Conservation (phyloP, 1,140 invertebrate genomes). For the Bombus huntii region DNA sequence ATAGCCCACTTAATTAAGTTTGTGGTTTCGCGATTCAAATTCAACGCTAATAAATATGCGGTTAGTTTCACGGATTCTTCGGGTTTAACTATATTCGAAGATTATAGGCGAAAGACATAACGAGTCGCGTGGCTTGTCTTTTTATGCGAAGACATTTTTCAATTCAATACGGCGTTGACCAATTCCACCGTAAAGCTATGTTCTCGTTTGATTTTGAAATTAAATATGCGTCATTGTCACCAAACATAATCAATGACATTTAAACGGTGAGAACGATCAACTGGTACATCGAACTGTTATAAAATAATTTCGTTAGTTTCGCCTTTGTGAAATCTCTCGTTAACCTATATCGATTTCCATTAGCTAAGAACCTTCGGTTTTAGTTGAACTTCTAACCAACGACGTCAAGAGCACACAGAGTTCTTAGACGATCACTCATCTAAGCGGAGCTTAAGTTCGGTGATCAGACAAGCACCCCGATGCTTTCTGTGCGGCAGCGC, state of each 20-base stretch:
- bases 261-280: neutral
- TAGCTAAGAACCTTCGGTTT: neutral
- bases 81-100: no score
- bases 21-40: neutral
- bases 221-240: no score
- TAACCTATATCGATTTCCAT: neutral
- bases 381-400: neutral
- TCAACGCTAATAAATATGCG: neutral
- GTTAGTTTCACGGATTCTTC: neutral
- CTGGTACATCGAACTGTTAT: neutral
- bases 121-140: no score
- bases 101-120: no score
- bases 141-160: no score
- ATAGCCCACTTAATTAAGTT: conserved; percentile 30
- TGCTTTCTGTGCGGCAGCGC: conserved; percentile 10
- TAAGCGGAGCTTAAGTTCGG: conserved; percentile 29
- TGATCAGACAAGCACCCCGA: conserved; percentile 36
- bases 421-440: conserved; percentile 24
- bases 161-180: no score
- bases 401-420: neutral
- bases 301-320: neutral
- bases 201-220: no score
- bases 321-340: neutral
- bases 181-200: no score
- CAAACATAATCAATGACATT: no score